A percentile compares a stretch with the other conserved stretches of the same genome.
Conservation (phyloP, 2,888 invertebrate genomes). For the Frankliniella intonsa region DNA sequence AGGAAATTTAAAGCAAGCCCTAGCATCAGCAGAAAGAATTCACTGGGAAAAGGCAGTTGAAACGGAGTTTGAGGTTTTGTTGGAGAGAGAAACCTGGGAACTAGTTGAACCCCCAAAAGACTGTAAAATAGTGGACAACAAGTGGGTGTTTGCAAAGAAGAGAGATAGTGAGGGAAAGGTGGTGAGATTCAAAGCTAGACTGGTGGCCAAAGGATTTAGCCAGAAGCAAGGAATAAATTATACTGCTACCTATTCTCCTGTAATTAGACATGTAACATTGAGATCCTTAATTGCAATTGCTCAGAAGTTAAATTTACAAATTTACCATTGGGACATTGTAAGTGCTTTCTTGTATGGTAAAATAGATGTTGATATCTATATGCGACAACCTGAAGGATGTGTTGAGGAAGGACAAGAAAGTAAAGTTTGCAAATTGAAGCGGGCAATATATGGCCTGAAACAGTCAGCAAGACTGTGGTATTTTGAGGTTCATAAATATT, state of each 20-base stretch:
- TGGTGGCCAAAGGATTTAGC: slow-evolving; percentile 40
- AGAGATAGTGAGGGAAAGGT: slow-evolving; percentile 37
- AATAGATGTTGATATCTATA: slow-evolving; percentile 36
- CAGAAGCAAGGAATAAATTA: slow-evolving; percentile 40
- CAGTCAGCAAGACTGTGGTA: slow-evolving; percentile 35
- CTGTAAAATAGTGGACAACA: slow-evolving; percentile 27
- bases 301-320: slow-evolving; percentile 32
- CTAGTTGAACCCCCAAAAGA: slow-evolving; percentile 29
- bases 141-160: slow-evolving; percentile 40
- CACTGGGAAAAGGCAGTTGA: slow-evolving; percentile 3
- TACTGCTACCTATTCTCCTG: slow-evolving; percentile 41
- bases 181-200: slow-evolving; percentile 39
- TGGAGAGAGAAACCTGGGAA: slow-evolving; percentile 28
- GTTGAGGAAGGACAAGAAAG: slow-evolving; percentile 31
- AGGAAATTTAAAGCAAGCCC: neutral
- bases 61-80: neutral
- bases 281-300: slow-evolving; percentile 36
- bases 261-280: slow-evolving; percentile 38
- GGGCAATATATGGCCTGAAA: slow-evolving; percentile 36
- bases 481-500: neutral
- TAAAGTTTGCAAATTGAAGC: slow-evolving; percentile 36
- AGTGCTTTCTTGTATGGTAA: slow-evolving; percentile 40
- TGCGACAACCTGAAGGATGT: slow-evolving; percentile 37
- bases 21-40: neutral
- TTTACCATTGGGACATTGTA: slow-evolving; percentile 38